Conservation (phyloP, 1,140 invertebrate species). For the Chironomus tepperi region DNA sequence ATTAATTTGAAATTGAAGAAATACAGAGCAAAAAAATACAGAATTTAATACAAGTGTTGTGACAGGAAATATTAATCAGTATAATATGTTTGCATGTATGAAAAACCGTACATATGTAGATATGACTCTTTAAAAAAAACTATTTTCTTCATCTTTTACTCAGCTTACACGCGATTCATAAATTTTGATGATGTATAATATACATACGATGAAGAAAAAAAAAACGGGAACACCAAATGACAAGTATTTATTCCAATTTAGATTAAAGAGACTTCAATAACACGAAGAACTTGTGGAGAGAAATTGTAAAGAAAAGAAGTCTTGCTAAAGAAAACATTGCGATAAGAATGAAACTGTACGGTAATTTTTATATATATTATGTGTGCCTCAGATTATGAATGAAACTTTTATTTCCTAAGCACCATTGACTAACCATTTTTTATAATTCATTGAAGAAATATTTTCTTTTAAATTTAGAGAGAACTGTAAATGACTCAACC, state of each 20-base stretch:
- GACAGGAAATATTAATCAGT: conserved; percentile 23
- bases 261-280: conserved; percentile 8
- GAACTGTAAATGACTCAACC: no score
- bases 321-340: background rate
- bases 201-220: background rate
- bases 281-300: no score
- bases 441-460: no score
- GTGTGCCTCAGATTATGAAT: background rate
- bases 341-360: conserved; percentile 14
- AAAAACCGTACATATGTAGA: background rate
- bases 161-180: conserved; percentile 14
- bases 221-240: background rate
- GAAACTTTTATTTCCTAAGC: background rate
- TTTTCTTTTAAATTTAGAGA: no score
- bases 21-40: background rate
- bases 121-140: conserved; percentile 13
- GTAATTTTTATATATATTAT: background rate
- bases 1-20: background rate
- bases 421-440: no score
- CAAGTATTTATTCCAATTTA: conserved; percentile 23
- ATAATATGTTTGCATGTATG: background rate
- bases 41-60: conserved; percentile 16
- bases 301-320: no score
- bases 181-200: background rate
- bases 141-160: conserved; percentile 15